Conservation (phyloP, 1,140 invertebrate species). For the Lepidostoma basale region DNA sequence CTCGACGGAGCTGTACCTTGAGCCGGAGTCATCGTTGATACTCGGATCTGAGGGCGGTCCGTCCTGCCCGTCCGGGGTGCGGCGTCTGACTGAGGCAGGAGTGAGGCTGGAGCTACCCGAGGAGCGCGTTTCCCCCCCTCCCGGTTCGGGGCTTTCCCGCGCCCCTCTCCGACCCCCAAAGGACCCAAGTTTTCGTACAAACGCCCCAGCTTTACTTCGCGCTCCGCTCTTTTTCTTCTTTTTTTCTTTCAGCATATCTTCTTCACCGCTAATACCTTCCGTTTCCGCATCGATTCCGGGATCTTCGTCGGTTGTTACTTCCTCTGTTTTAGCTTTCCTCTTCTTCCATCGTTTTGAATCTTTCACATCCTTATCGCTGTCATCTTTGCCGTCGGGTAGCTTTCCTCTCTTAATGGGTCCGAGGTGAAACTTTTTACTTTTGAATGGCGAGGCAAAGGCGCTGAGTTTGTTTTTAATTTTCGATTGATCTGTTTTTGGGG, state of each 20-base stretch:
- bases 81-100: constrained; percentile 37
- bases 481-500: constrained; percentile 25
- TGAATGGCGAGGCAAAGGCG: constrained; percentile 40
- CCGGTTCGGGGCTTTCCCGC: constrained; percentile 6
- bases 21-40: constrained; percentile 42
- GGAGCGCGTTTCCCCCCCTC: constrained; percentile 18
- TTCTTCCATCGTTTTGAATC: constrained; percentile 26
- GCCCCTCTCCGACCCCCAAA: constrained; percentile 27
- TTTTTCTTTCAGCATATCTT: constrained; percentile 30
- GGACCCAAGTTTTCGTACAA: constrained; percentile 34
- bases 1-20: constrained; percentile 40
- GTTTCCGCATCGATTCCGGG: constrained; percentile 20
- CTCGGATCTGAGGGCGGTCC: constrained; percentile 32
- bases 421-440: constrained; percentile 30
- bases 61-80: constrained; percentile 38
- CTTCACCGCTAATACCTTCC: constrained; percentile 32
- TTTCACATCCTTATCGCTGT: constrained; percentile 32
- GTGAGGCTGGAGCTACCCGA: constrained; percentile 41
- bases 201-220: constrained; percentile 38
- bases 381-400: constrained; percentile 30
- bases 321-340: constrained; percentile 25
- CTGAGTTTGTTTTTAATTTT: constrained; percentile 34
- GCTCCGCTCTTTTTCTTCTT: constrained; percentile 42
- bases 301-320: constrained; percentile 22
- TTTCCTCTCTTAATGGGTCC: constrained; percentile 28